Percentiles rank a stretch among this genome's conserved stretches.
Conservation (phyloP, 2,888 invertebrate genomes). For the Schizotus pectinicornis region DNA sequence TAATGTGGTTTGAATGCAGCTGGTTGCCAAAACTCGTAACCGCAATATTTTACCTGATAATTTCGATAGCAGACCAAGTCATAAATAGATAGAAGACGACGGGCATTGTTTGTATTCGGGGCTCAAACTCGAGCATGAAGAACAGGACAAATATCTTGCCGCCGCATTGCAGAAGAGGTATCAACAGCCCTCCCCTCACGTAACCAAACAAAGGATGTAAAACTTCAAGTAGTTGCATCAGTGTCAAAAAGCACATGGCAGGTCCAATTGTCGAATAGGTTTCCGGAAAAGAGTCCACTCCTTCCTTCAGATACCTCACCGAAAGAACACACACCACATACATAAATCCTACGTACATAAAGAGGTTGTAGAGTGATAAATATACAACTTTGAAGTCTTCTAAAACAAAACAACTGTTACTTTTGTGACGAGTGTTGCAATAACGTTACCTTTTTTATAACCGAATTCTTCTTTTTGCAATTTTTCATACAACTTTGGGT, state of each 20-base stretch:
- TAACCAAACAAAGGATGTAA: conserved; percentile 90
- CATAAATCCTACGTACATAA: conserved; percentile 85
- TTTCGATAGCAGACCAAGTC: conserved; percentile 82
- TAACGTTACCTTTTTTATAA: conserved; percentile 70
- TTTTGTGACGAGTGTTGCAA: conserved; percentile 1
- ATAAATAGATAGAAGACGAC: conserved; percentile 88
- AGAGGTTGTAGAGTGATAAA: conserved; percentile 85
- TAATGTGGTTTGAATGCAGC: neutral
- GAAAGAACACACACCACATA: conserved; percentile 77
- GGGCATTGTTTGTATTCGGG: conserved; percentile 85
- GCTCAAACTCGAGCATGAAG: conserved; percentile 82
- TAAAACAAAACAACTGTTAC: conserved; percentile 49
- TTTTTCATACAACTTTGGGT: conserved; percentile 76
- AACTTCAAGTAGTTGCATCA: conserved; percentile 85
- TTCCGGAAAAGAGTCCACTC: conserved; percentile 70
- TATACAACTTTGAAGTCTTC: conserved; percentile 84
- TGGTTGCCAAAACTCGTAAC: neutral
- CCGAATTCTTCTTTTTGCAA: conserved; percentile 79
- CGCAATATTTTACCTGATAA: conserved; percentile 70
- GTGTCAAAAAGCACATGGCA: conserved; percentile 80
- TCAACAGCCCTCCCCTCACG: conserved; percentile 76
- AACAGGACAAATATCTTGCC: conserved; percentile 73
- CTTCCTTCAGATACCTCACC: conserved; percentile 77
- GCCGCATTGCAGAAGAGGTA: conserved; percentile 79
- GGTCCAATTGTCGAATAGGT: conserved; percentile 78